Base-by-base conservation (phyloP, 2,113 vertebrate species). In the Corythaixoides concolor region DNA sequence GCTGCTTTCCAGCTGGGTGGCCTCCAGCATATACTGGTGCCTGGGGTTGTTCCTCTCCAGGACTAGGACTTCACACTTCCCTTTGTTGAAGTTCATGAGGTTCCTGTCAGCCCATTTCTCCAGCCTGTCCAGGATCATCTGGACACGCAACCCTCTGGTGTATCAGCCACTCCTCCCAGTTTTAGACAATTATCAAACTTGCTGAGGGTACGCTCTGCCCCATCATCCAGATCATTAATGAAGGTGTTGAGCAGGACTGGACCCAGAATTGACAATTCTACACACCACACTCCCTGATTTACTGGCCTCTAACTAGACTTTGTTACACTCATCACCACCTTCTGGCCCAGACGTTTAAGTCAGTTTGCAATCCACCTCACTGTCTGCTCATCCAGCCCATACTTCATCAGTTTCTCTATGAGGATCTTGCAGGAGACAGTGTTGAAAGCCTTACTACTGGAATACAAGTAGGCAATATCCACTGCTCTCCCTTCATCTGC, bases 241-340 rank as follows among this genome's bases (percentile, higher is more conserved):
- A 64, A 56, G 59, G 27, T 15, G 24, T 37, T 52, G 49, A 55
- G 30, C 49, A 53, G 68, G 39, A 32, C 7, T 47, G 33, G 59
- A 47, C 41, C 33, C 50, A 50, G 43, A 41, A 50, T 4, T 76
- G 52, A 45, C 26, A 56, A 16, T 47, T 35, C 6, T 43, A 67
- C 33, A 35, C 21, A 22, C 3, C 8, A 43, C 62, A 15, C 15
- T 32, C 37, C 7, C 39, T 6, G 4, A n/a, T 15, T 58, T 76
- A n/a, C 43, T 43, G 30, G 30, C 18, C 76, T 41, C 43, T 41
- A 64, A 15, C 28, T 56, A 15, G 39, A 55, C 39, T 28, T 75
- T 0, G 2, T 70, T 41, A 22, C 23, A 15, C 23, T 28, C 35
- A 15, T n/a, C 2, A 2, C 35, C 24, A 28, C 55, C 19, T 14